A percentile compares a stretch with the other conserved stretches of the same genome.
Evolutionary conservation across 2,888 invertebrate species (phyloP).

Genomic region (Aphodius granarius): DNA sequence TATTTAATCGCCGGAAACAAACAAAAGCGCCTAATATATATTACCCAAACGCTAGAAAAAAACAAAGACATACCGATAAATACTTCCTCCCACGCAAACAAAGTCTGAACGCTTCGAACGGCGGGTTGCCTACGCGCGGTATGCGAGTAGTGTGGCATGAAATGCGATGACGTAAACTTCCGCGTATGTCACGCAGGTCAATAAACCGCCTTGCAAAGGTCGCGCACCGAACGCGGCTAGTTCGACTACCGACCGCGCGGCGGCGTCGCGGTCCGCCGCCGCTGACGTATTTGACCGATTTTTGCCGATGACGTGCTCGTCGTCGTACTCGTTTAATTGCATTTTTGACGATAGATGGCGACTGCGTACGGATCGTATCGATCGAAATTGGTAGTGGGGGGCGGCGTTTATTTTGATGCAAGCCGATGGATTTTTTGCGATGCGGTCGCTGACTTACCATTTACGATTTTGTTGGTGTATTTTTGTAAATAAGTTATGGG

Average conservation of each 20-base stretch:
- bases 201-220: slow-evolving; percentile 56
- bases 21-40: too few species aligned
- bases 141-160: background rate
- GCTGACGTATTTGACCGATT: background rate
- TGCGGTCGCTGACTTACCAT: slow-evolving; percentile 23
- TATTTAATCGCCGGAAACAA: too few species aligned
- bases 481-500: too few species aligned
- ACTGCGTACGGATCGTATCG: background rate
- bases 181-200: slow-evolving; percentile 54
- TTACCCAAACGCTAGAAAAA: too few species aligned
- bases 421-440: slow-evolving; percentile 23
- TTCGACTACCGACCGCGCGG: slow-evolving; percentile 44
- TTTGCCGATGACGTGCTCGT: background rate
- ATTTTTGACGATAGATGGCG: slow-evolving; percentile 23
- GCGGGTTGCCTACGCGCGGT: background rate
- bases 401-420: background rate
- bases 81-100: background rate
- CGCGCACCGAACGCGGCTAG: slow-evolving; percentile 42
- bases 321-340: slow-evolving; percentile 21
- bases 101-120: background rate
- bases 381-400: slow-evolving; percentile 2
- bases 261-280: slow-evolving; percentile 37
- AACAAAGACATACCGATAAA: background rate
- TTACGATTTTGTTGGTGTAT: slow-evolving; percentile 12
- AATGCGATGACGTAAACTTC: slow-evolving; percentile 49